Conservation (phyloP, 2,797 vertebrate genomes). For the Rachycentron canadum region DNA sequence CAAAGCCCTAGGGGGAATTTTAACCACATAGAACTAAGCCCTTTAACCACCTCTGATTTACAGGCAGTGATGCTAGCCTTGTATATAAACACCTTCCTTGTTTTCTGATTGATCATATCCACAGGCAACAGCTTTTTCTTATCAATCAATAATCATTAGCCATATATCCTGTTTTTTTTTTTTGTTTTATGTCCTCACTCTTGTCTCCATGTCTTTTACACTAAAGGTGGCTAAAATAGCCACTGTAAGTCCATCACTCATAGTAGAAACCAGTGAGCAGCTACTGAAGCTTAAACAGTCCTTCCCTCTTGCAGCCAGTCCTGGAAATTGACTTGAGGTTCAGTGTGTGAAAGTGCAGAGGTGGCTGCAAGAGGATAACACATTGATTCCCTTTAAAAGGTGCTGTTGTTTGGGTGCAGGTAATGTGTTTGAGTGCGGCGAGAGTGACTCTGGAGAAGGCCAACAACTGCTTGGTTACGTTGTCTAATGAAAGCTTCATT, state of each 20-base stretch:
- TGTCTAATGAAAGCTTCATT: conserved; percentile 71
- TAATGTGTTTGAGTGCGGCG: conserved; percentile 53
- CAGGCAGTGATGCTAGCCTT: conserved; percentile 4
- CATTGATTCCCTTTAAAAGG: conserved; percentile 57
- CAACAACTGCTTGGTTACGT: conserved; percentile 56
- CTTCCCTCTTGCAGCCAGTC: conserved; percentile 23
- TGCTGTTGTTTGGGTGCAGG: conserved; percentile 53
- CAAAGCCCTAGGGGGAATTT: conserved; percentile 1
- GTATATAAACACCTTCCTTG: background rate
- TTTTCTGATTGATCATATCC: conserved; percentile 13
- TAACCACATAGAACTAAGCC: conserved; percentile 14
- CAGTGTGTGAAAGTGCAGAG: conserved; percentile 54
- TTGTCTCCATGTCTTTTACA: conserved; percentile 13
- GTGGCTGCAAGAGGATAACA: conserved; percentile 47
- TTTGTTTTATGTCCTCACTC: conserved; percentile 12
- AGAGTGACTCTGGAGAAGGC: conserved; percentile 45
- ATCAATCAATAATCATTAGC: conserved; percentile 40
- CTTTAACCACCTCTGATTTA: background rate
- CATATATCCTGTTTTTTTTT: background rate
- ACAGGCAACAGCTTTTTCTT: conserved; percentile 5
- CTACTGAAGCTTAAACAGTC: conserved; percentile 35
- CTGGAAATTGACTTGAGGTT: conserved; percentile 62
- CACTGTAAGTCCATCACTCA: conserved; percentile 24
- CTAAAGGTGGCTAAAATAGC: conserved; percentile 36
- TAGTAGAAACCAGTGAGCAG: conserved; percentile 32